Conservation (phyloP, 1,140 invertebrate species). For the Achatina immaculata region DNA sequence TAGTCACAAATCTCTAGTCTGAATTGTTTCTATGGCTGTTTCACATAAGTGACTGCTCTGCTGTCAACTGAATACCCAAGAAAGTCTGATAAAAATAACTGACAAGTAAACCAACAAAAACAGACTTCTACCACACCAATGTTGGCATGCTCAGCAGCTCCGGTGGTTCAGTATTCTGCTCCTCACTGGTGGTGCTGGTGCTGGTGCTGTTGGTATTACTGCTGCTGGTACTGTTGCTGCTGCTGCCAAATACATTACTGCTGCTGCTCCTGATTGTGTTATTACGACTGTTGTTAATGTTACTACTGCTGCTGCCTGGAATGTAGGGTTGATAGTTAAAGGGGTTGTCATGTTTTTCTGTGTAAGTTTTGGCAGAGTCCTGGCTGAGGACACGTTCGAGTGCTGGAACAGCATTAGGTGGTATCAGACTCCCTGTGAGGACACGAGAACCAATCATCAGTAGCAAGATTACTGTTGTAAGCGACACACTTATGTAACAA, state of each 20-base stretch:
- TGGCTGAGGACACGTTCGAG: conserved; percentile 83
- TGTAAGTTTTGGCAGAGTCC: conserved; percentile 86
- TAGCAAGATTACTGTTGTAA: no score
- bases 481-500: no score
- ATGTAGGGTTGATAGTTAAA: conserved; percentile 36
- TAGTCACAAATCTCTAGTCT: no score
- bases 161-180: conserved; percentile 13
- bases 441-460: no score
- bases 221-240: neutral
- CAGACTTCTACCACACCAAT: conserved; percentile 35
- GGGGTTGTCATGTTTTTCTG: conserved; percentile 73
- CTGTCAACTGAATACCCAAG: no score
- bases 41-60: no score
- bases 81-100: no score
- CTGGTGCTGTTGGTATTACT: neutral
- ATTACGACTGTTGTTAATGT: conserved; percentile 13
- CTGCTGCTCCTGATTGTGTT: neutral
- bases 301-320: conserved; percentile 18
- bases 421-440: conserved; percentile 85
- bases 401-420: conserved; percentile 86
- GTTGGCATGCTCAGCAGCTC: conserved; percentile 43
- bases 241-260: neutral
- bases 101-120: neutral
- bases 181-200: neutral
- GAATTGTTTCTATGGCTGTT: no score